These are phyloP conservation scores for Montipora capitata DNA, from an alignment of 92 coral and sea anemone genomes.

Conservation along the genomic window DNA sequence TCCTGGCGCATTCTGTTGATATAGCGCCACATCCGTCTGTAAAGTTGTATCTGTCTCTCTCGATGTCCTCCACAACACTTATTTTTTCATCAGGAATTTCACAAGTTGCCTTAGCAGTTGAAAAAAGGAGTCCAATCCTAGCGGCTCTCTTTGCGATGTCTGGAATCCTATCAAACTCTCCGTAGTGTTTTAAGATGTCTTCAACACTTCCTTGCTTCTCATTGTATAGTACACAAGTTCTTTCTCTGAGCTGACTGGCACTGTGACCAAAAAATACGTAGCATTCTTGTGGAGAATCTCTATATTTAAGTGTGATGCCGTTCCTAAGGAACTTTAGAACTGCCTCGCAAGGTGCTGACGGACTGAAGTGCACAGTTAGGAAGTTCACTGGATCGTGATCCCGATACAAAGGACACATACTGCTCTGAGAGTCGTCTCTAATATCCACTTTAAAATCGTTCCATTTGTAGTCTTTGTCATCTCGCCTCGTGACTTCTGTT, in stretches of 20 bases:
- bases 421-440: constrained; percentile 53
- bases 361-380: constrained; percentile 71
- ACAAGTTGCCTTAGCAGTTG: constrained; percentile 79
- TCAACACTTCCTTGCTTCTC: constrained; percentile 75
- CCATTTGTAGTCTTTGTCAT: constrained; percentile 48
- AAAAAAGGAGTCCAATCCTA: constrained; percentile 87
- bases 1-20: constrained; percentile 67
- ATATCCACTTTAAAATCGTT: constrained; percentile 67
- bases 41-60: constrained; percentile 77
- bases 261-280: constrained; percentile 88
- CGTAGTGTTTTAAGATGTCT: constrained; percentile 70
- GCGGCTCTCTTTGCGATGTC: constrained; percentile 94
- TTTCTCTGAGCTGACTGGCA: constrained; percentile 84
- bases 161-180: constrained; percentile 77
- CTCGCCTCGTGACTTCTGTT: constrained; percentile 37
- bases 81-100: constrained; percentile 65
- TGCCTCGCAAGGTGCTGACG: constrained; percentile 68
- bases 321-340: constrained; percentile 61
- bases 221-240: constrained; percentile 85
- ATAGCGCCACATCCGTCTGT: constrained; percentile 96
- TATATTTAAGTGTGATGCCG: constrained; percentile 63
- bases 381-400: constrained; percentile 66
- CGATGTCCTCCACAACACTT: constrained; percentile 72
- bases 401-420: constrained; percentile 78
- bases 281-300: constrained; percentile 5